A percentile compares a stretch with the other conserved stretches of the same genome.
phyloP scores from a whole-genome alignment of 2,113 vertebrate genomes.

The Nycticorax nycticorax region DNA sequence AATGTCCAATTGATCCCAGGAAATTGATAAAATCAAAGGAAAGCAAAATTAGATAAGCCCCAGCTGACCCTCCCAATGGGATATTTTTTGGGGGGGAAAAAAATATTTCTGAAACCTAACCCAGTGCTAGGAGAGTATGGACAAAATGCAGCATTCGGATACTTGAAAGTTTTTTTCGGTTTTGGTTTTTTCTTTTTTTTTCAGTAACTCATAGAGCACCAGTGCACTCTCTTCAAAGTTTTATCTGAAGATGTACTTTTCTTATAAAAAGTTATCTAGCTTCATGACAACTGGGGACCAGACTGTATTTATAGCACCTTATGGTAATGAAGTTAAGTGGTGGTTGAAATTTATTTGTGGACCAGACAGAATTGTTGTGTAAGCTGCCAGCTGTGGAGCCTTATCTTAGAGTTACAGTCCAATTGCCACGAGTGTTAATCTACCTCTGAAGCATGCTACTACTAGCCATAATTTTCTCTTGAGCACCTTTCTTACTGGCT shows the following conservation, averaged over 20 bases:
- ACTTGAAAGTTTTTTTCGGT: not conserved
- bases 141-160: not conserved
- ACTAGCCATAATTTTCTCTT: not conserved
- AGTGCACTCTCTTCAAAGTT: not conserved
- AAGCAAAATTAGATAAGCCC: not conserved
- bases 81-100: not conserved
- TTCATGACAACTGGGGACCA: not conserved
- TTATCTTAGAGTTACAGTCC: not conserved
- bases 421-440: not conserved
- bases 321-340: fast-evolving
- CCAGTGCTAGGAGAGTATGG: not conserved
- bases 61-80: not conserved
- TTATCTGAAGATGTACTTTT: not conserved
- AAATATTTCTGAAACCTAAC: not conserved
- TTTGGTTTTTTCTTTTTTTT: not conserved
- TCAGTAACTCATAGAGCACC: not conserved
- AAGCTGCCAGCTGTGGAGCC: not conserved
- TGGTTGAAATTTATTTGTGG: not conserved
- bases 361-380: not conserved
- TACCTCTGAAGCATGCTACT: not conserved
- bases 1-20: not conserved
- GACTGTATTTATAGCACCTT: not conserved
- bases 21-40: not conserved
- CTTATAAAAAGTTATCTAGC: not conserved
- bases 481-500: not conserved